Base-by-base conservation (phyloP, 2,113 vertebrate species). In the Campylomormyrus tamandua region DNA sequence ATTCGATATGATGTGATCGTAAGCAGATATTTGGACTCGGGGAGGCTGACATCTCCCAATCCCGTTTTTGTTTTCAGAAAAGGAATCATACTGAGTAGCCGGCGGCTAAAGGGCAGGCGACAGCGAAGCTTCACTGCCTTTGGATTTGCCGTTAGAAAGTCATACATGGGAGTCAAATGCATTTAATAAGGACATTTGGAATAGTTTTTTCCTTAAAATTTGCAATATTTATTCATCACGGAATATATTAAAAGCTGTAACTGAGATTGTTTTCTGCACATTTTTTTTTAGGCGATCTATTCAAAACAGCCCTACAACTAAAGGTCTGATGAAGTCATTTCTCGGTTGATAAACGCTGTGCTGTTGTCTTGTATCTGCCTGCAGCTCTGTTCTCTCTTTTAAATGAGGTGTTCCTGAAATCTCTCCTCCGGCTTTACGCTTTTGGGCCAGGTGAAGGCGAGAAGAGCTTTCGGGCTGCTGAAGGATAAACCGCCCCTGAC, bases 311-410 rank as follows among this genome's bases (percentile, higher is more conserved):
- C 92, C 91, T 92, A 10, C 91, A 90, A 92, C 92, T 91, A 89
- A 90, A 92, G 90, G 91, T 92, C 91, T 94, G 94, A 95, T 95
- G 94, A 93, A 94, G 93, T 91, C 91, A 91, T 86, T 89, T 92
- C 93, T 93, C 74, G 52, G 70, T 94, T 92, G 1, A 87, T 93
- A 92, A 93, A 91, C 91, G 90, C 93, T 93, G 94, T 92, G 94
- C 93, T 93, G 92, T 95, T 95, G 94, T 95, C 90, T 58, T 35
- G 56, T 53, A 80, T 6, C 66, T 31, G 49, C 93, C 90, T 91
- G 92, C 80, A 91, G 91, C 92, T 92, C 92, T 91, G 92, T 91
- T 93, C 94, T 92, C 92, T 90, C 90, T 95, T 90, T 90, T 58
- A 92, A 95, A 95, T 94, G 90, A 93, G 91, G 19, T 17, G 11